Percentiles rank a stretch among this genome's conserved stretches.
These are phyloP conservation scores for Melanotaenia trifasciata DNA, from an alignment of 2,797 vertebrate species.

Conservation along the genomic window DNA sequence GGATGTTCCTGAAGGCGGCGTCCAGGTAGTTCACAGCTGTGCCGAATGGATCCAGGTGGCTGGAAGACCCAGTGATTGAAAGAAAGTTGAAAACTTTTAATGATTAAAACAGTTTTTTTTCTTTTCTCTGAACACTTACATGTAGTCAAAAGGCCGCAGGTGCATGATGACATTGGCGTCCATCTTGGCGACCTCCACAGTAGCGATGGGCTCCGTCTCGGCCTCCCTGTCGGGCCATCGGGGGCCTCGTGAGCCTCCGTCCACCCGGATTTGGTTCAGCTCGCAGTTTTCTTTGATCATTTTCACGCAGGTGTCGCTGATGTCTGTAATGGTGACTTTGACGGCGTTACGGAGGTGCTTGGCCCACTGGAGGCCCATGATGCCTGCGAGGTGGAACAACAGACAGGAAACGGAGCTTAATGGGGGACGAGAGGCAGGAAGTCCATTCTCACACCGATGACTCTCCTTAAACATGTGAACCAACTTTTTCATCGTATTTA, in stretches of 20 bases:
- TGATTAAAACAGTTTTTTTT: no score
- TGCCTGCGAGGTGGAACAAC: slow-evolving; percentile 77
- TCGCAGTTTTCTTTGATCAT: slow-evolving; percentile 95
- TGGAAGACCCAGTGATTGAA: slow-evolving; percentile 57
- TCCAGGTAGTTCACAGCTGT: slow-evolving; percentile 95
- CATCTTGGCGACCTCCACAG: slow-evolving; percentile 93
- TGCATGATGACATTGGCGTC: slow-evolving; percentile 99
- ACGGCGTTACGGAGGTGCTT: slow-evolving; percentile 91
- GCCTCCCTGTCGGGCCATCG: slow-evolving; percentile 76
- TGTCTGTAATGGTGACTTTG: slow-evolving; percentile 95
- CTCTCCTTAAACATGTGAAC: no score
- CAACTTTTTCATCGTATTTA: no score
- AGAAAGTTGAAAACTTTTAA: not conserved
- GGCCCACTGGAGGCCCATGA: slow-evolving; percentile 98
- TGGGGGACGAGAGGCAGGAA: no score
- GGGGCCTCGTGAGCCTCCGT: slow-evolving; percentile 68
- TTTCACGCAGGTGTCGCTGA: slow-evolving; percentile 90
- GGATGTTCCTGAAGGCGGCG: slow-evolving; percentile 93
- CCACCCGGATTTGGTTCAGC: slow-evolving; percentile 92
- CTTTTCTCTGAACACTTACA: slow-evolving; percentile 84
- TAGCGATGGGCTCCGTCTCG: slow-evolving; percentile 71
- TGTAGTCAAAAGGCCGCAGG: slow-evolving; percentile 94
- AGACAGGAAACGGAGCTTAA: not conserved
- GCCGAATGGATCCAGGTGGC: slow-evolving; percentile 96
- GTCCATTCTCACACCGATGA: no score